Conservation (phyloP, 2,888 invertebrate genomes). For the Exephanes ischioxanthus region DNA sequence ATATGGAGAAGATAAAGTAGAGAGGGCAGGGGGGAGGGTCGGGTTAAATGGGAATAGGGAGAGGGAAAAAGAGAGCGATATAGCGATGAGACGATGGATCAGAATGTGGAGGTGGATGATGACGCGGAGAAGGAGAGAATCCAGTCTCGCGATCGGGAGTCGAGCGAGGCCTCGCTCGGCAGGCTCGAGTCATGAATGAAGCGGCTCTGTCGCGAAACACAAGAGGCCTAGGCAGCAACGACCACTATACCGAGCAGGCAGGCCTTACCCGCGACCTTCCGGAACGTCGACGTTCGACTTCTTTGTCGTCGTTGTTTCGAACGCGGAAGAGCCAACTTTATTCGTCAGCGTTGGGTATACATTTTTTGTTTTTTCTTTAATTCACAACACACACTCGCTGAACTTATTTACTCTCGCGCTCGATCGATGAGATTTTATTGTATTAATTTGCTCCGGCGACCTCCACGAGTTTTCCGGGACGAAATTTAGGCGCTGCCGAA, state of each 20-base stretch:
- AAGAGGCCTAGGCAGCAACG: slow-evolving; percentile 63
- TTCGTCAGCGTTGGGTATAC: slow-evolving; percentile 31
- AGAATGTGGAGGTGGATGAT: slow-evolving; percentile 86
- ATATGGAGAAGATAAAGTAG: slow-evolving; percentile 12
- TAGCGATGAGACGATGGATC: slow-evolving; percentile 79
- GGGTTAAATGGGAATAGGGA: slow-evolving; percentile 61
- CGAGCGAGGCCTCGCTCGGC: slow-evolving; percentile 39
- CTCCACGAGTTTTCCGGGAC: too few species aligned
- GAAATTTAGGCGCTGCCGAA: too few species aligned
- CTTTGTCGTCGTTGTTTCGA: slow-evolving; percentile 62
- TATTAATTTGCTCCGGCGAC: too few species aligned
- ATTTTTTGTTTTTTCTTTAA: background rate
- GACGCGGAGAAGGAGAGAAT: slow-evolving; percentile 67
- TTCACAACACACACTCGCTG: background rate
- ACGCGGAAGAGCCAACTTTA: slow-evolving; percentile 55
- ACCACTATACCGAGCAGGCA: slow-evolving; percentile 41
- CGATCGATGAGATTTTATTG: slow-evolving; percentile 1
- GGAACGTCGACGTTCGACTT: slow-evolving; percentile 75
- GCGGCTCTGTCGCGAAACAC: slow-evolving; percentile 66
- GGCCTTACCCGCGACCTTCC: slow-evolving; percentile 76
- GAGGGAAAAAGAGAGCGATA: slow-evolving; percentile 57
- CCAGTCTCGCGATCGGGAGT: slow-evolving; percentile 62
- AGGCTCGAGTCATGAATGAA: slow-evolving; percentile 72
- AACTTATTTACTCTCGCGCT: background rate
- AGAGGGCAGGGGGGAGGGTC: slow-evolving; percentile 48